A percentile compares a stretch with the other conserved stretches of the same genome.
Conservation (phyloP, 2,888 invertebrate genomes). For the Volucella inflata region DNA sequence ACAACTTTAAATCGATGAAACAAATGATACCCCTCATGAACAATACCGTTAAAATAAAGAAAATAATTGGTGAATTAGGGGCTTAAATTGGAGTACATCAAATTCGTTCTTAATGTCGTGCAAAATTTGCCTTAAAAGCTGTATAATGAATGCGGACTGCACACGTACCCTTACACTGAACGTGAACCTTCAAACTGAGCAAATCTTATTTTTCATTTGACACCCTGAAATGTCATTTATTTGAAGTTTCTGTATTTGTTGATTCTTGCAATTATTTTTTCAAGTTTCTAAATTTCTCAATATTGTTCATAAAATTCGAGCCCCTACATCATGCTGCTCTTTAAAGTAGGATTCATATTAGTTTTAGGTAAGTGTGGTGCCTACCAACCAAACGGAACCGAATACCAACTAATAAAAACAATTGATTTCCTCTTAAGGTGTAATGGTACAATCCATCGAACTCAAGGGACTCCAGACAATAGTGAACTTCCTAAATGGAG, state of each 20-base stretch:
- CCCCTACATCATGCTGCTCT: slow-evolving; percentile 39
- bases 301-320: neutral
- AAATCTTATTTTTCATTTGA: slow-evolving; percentile 22
- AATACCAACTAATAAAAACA: neutral
- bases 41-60: too few species aligned
- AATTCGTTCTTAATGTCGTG: too few species aligned
- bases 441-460: slow-evolving; percentile 62
- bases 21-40: too few species aligned
- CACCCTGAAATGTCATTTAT: neutral
- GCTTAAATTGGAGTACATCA: too few species aligned
- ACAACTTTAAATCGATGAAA: too few species aligned
- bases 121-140: too few species aligned
- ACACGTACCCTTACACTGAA: slow-evolving; percentile 20
- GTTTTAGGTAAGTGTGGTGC: slow-evolving; percentile 23
- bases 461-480: slow-evolving; percentile 65
- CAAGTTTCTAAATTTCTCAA: neutral
- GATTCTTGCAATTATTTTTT: slow-evolving; percentile 21
- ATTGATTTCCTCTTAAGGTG: slow-evolving; percentile 24
- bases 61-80: too few species aligned
- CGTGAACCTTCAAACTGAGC: slow-evolving; percentile 20
- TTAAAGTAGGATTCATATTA: slow-evolving; percentile 53
- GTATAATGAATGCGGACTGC: too few species aligned
- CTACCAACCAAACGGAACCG: too few species aligned
- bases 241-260: slow-evolving; percentile 36
- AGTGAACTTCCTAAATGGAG: slow-evolving; percentile 61